Base-by-base conservation (phyloP, 2,797 vertebrate genomes). In the Lepus townsendii region DNA sequence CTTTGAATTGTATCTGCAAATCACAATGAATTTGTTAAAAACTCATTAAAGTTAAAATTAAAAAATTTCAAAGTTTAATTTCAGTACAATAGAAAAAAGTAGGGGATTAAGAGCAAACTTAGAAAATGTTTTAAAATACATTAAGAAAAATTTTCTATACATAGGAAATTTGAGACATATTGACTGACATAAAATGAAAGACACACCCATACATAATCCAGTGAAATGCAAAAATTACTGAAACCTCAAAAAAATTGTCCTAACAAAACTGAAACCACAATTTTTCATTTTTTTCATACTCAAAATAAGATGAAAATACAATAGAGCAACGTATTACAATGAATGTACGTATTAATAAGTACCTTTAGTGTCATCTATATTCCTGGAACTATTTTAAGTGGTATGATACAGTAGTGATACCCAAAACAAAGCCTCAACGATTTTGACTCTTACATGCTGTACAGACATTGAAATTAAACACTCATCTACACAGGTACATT, bases 381-480 rank as follows among this genome's bases (percentile, higher is more conserved):
- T 1, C 7, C 20, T 75, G 16, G 12, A 30, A 66, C 5, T 66
- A 26, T 83, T 57, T 27, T 27, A 91, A 52, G 68, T 38, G 38
- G 30, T 83, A 54, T 10, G 12, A 38, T 77, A 42, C 0, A 32
- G 71, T 32, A 77, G 47, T 42, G 22, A 42, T 84, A 47, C 63
- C 54, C 22, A 71, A 35, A 77, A 80, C 35, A 90, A 83, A 42
- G 2, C 24, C 19, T 24, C 2, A 24, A 30, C 6, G 4, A 54
- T 42, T 11, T 30, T 13, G 54, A 7, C 76, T 7, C n/a, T 69
- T 30, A 71, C 42, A 83, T 47, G 65, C 62, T 83, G n/a, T 2
- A 24, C 9, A 71, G 30, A 83, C 30, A 63, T 78, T 78, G 69
- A 63, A 88, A 69, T 80, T 86, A 82, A 91, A 76, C 24, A 72